These are phyloP conservation scores for Thalassaphorura encarpata DNA, from an alignment of 1,140 invertebrate species.

Conservation along the genomic window DNA sequence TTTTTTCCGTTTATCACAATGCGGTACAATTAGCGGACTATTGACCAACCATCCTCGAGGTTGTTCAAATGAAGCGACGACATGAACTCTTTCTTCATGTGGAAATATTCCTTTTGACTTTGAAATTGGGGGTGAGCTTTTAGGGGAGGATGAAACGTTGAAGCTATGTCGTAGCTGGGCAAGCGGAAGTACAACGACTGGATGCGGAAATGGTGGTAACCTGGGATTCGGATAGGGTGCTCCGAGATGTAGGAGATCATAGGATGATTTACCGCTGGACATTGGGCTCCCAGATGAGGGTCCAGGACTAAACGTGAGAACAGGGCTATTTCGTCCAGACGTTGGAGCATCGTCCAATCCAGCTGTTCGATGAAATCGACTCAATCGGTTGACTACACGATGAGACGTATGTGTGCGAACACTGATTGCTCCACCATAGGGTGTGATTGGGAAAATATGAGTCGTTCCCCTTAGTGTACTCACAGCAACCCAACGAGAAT, in stretches of 20 bases:
- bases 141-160: conserved; percentile 15
- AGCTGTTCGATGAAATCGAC: conserved; percentile 89
- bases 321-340: conserved; percentile 65
- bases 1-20: conserved; percentile 41
- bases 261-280: conserved; percentile 34
- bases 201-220: conserved; percentile 77
- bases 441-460: conserved; percentile 92
- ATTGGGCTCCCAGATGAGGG: conserved; percentile 32
- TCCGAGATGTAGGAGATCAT: conserved; percentile 40
- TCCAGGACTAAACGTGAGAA: conserved; percentile 46
- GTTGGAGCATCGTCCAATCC: conserved; percentile 59
- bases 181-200: conserved; percentile 62
- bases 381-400: conserved; percentile 88
- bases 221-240: conserved; percentile 77
- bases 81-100: conserved; percentile 23
- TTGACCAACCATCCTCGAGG: conserved; percentile 57
- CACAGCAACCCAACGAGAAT: conserved; percentile 91
- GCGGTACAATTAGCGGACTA: conserved; percentile 39
- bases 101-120: conserved; percentile 22
- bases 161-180: conserved; percentile 66
- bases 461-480: conserved; percentile 92
- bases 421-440: conserved; percentile 87
- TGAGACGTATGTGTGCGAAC: conserved; percentile 84
- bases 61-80: conserved; percentile 56
- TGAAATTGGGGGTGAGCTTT: conserved; percentile 18